Base-by-base conservation (phyloP, 2,888 invertebrate genomes). In the Teinopalpus imperialis region DNA sequence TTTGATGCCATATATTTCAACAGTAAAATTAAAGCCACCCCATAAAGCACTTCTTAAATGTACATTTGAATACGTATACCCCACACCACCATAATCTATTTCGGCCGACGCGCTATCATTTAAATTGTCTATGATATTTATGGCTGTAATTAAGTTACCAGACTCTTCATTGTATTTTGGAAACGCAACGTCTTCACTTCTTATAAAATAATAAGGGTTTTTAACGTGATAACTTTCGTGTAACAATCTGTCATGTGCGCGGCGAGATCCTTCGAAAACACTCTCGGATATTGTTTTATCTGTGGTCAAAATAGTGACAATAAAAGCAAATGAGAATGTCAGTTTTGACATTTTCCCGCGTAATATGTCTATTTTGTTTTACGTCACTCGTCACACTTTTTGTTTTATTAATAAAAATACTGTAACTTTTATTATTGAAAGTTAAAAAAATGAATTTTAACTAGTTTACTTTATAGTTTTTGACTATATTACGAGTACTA, bases 61-160 rank as follows among this genome's bases (percentile, higher is more conserved):
- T 4, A 72, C 52, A 44, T 69, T 68, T 0, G 55, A 65, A 42
- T 56, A 69, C 1, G 56, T 61, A 13, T 57, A 49, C 6, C 70
- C 69, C 1, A 67, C 48, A 1, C 73, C 73, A 7, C 71, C 73
- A 32, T 61, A 68, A 23, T 70, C 66, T 8, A 73, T 51, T 21
- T 61, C 66, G 1, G 67, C 65, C 1, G 56, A 52, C 0, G 56
- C 65, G 6, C 61, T 65, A 34, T 54, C 47, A 8, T 57, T 24
- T 6, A 46, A 36, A 48, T 64, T 61, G 21, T 65, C 61, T 43
- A 43, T 57, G 2, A 65, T 48, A 29, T 59, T 46, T 16, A 69
- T 57, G 0, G 61, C 63, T 0, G 63, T 64, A 29, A 71, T 69
- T 20, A 63, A 31, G 51, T 57, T 59, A 16, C 51, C 54, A 10